Evolutionary conservation across 2,888 invertebrate species (phyloP).

Genomic region (Gastrophysa polygoni): DNA sequence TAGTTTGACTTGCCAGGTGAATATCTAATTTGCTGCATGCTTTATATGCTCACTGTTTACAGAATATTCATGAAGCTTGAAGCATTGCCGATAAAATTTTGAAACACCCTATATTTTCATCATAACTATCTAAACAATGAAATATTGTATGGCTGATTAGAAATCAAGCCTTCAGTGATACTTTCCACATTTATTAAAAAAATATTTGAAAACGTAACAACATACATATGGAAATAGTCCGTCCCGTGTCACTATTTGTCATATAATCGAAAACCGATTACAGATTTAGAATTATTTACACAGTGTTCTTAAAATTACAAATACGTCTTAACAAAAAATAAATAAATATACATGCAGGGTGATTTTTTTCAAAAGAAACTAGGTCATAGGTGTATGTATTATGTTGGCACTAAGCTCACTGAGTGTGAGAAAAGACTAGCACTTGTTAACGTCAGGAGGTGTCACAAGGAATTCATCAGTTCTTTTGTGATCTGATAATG

Average conservation of each 20-base stretch:
- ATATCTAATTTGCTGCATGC: too few relatives aligned
- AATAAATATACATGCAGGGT: constrained; percentile 16
- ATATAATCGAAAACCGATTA: constrained; percentile 12
- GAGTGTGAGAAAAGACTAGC: constrained; percentile 66
- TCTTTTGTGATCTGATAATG: constrained; percentile 89
- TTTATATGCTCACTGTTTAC: too few relatives aligned
- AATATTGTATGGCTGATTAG: background rate
- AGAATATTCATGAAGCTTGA: too few relatives aligned
- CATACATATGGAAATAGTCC: constrained; percentile 9
- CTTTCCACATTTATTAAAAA: constrained; percentile 3
- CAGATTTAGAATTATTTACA: constrained; percentile 15
- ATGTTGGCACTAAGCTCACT: constrained; percentile 55
- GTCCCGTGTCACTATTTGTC: background rate
- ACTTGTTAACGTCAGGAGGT: constrained; percentile 85
- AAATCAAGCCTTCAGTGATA: background rate
- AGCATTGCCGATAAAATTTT: too few relatives aligned
- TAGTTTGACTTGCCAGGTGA: too few relatives aligned
- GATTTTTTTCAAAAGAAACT: constrained; percentile 11
- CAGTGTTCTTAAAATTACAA: constrained; percentile 4
- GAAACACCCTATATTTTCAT: background rate
- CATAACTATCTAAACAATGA: too few relatives aligned
- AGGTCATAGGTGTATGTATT: constrained; percentile 13
- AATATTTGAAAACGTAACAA: constrained; percentile 14
- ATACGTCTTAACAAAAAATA: constrained; percentile 10
- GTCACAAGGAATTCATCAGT: constrained; percentile 89